Percentiles rank a stretch among this genome's conserved stretches.
Conservation (phyloP, 2,888 invertebrate species). For the Chirona hameri region DNA sequence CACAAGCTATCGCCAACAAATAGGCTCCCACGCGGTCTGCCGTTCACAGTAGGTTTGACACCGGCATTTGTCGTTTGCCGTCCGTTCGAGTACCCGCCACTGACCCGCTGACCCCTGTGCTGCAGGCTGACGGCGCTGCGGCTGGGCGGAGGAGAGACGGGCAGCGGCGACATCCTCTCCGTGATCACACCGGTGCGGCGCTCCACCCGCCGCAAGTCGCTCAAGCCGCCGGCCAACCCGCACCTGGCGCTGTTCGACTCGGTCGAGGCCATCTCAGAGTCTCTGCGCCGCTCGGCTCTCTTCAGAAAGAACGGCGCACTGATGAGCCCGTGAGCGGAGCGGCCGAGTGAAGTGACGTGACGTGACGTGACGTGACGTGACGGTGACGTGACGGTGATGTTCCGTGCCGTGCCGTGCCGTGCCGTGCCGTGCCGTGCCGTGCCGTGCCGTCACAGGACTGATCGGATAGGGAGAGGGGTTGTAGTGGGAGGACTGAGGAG, state of each 20-base stretch:
- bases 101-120: not conserved
- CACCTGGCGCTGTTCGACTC: constrained; percentile 27
- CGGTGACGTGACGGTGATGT: too few species aligned
- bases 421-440: too few species aligned
- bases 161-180: not conserved
- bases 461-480: too few species aligned
- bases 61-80: too few species aligned
- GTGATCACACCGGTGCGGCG: constrained; percentile 24
- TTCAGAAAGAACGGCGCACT: not conserved
- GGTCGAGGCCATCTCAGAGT: constrained; percentile 12
- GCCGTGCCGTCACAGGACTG: too few species aligned
- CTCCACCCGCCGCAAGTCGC: not conserved
- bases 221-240: not conserved
- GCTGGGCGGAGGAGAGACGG: not conserved
- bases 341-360: not conserved
- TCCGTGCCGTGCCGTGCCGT: too few species aligned
- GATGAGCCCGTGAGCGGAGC: not conserved
- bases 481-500: not conserved
- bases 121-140: not conserved
- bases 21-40: too few species aligned
- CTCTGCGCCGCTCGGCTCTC: constrained; percentile 12
- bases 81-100: too few species aligned
- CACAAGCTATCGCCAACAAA: too few species aligned
- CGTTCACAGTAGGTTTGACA: too few species aligned
- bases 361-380: too few species aligned